Conservation (phyloP, 2,888 invertebrate genomes). For the Epirrita christyi region DNA sequence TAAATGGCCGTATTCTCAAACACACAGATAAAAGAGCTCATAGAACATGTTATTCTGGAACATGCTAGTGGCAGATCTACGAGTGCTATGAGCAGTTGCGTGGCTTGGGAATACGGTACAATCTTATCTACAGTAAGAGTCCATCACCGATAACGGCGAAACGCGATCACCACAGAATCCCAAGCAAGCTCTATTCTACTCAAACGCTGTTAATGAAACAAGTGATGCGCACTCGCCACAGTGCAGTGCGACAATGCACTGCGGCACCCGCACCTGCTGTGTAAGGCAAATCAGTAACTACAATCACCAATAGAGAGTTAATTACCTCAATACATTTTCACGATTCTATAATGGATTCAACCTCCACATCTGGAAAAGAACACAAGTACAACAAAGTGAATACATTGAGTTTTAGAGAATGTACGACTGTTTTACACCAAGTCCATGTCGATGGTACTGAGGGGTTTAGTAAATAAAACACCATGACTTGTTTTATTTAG, state of each 20-base stretch:
- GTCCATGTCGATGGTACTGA: conserved; percentile 66
- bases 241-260: conserved; percentile 25
- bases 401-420: conserved; percentile 70
- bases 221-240: conserved; percentile 48
- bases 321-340: conserved; percentile 84
- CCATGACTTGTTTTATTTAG: conserved; percentile 12
- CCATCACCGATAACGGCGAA: conserved; percentile 68
- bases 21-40: not conserved
- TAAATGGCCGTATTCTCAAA: conserved; percentile 14
- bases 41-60: not conserved
- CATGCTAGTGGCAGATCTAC: not conserved
- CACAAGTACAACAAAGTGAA: conserved; percentile 85
- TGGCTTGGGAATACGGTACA: conserved; percentile 4
- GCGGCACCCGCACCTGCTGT: conserved; percentile 59
- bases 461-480: conserved; percentile 35
- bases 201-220: conserved; percentile 63
- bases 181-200: conserved; percentile 78
- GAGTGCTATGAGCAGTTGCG: too few relatives aligned
- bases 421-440: conserved; percentile 82
- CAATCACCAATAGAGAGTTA: conserved; percentile 83
- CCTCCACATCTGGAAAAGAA: conserved; percentile 85
- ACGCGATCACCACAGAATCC: conserved; percentile 61
- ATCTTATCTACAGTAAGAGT: conserved; percentile 44
- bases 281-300: conserved; percentile 74
- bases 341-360: conserved; percentile 84